A percentile compares a stretch with the other conserved stretches of the same genome.
Conservation (phyloP, 92 coral and sea anemone genomes). For the Epizoanthus scotinus region DNA sequence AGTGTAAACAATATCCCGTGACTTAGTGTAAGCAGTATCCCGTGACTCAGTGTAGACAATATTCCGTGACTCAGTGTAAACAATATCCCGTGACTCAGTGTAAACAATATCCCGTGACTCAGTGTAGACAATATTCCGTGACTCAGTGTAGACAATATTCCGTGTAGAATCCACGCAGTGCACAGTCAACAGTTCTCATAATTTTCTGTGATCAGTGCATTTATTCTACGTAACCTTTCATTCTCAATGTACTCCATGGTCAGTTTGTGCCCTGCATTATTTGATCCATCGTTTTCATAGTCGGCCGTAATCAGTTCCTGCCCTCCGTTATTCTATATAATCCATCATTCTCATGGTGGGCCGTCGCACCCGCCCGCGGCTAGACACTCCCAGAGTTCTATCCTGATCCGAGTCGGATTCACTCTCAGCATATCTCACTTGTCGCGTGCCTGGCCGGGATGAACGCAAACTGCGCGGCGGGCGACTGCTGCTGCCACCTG, state of each 20-base stretch:
- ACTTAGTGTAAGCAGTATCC: too few relatives aligned
- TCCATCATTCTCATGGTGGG: slow-evolving; percentile 94
- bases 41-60: too few relatives aligned
- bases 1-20: too few relatives aligned
- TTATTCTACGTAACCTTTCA: background rate
- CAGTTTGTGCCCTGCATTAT: background rate
- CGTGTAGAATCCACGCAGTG: too few relatives aligned
- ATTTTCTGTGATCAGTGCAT: background rate
- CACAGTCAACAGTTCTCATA: background rate
- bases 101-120: too few relatives aligned
- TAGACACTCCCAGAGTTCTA: slow-evolving; percentile 68
- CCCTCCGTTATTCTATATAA: slow-evolving; percentile 62
- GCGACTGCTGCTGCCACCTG: slow-evolving; percentile 31
- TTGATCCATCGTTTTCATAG: background rate
- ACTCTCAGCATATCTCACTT: slow-evolving; percentile 80
- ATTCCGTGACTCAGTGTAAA: too few relatives aligned
- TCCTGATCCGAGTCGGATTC: slow-evolving; percentile 92
- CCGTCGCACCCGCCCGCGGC: slow-evolving; percentile 95
- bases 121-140: too few relatives aligned
- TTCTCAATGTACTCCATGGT: background rate
- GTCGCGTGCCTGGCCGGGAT: slow-evolving; percentile 56
- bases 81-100: too few relatives aligned
- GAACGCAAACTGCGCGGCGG: slow-evolving; percentile 56
- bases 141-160: too few relatives aligned
- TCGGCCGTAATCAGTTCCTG: background rate